Conservation (phyloP, 1,140 invertebrate genomes). For the Berghia stephanieae region DNA sequence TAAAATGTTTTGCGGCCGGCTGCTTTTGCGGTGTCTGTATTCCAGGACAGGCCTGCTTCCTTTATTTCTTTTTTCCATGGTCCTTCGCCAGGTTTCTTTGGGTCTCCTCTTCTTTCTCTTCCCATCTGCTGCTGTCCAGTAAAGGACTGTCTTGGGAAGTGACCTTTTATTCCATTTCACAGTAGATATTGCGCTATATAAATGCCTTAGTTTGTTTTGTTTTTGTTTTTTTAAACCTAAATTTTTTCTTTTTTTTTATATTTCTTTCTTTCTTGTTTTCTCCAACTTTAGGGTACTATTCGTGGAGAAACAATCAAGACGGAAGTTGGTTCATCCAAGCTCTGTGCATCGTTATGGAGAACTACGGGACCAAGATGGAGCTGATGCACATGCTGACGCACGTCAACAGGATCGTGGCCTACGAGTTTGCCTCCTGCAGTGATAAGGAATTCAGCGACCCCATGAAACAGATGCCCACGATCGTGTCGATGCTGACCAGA, state of each 20-base stretch:
- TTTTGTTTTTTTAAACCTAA: no score
- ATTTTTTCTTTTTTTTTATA: conserved; percentile 4
- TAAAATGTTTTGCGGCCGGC: no score
- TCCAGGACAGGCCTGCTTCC: no score
- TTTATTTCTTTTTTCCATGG: no score
- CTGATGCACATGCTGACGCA: conserved; percentile 88
- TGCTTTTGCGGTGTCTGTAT: no score
- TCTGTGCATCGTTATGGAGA: conserved; percentile 82
- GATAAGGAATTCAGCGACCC: conserved; percentile 83
- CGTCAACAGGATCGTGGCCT: conserved; percentile 85
- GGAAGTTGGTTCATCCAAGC: conserved; percentile 96
- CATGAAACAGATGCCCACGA: conserved; percentile 93
- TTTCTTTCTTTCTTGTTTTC: not conserved
- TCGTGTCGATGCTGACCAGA: conserved; percentile 91
- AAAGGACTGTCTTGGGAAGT: no score
- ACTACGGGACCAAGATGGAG: conserved; percentile 75
- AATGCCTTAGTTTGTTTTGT: no score
- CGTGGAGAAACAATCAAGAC: conserved; percentile 91
- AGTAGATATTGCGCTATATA: no score
- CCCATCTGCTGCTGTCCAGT: no score
- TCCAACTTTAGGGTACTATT: conserved; percentile 76
- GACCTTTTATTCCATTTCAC: no score
- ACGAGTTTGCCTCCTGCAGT: conserved; percentile 92
- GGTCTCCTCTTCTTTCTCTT: no score
- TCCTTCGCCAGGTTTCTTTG: no score